Percentiles rank a stretch among this genome's conserved stretches.
Evolutionary conservation across 2,888 invertebrate genomes (phyloP).

Genomic region (Gastrophysa polygoni): DNA sequence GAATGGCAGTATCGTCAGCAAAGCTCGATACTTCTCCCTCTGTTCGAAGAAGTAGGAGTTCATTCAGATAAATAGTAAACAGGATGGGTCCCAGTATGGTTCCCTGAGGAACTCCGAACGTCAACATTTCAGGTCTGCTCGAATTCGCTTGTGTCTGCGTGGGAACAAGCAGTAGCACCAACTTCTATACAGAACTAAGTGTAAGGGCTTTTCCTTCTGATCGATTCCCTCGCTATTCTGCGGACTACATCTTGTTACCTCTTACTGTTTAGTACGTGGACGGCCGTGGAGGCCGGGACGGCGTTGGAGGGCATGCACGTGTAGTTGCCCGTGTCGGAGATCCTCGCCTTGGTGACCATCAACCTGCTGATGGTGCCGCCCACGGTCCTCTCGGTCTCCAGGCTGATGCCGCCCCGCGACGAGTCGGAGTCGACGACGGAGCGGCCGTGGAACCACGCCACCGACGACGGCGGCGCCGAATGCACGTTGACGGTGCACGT

Average conservation of each 20-base stretch:
- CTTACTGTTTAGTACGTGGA: conserved; percentile 84
- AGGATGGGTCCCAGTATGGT: too few species aligned
- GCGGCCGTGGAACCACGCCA: conserved; percentile 85
- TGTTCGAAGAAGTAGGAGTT: too few species aligned
- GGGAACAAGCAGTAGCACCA: too few species aligned
- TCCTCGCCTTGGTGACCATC: conserved; percentile 82
- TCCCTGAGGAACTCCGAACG: too few species aligned
- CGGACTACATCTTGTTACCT: neutral
- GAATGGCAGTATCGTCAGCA: too few species aligned
- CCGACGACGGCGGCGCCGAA: conserved; percentile 77
- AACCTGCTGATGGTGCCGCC: conserved; percentile 82
- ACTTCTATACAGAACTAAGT: too few species aligned
- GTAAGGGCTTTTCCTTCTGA: too few species aligned
- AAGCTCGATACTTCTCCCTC: too few species aligned
- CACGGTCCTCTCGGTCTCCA: conserved; percentile 84
- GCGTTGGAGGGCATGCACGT: conserved; percentile 87
- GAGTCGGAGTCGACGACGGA: conserved; percentile 84
- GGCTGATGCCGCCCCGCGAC: conserved; percentile 82
- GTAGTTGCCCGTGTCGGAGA: conserved; percentile 87
- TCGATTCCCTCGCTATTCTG: too few species aligned
- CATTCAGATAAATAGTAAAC: too few species aligned
- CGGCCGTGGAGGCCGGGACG: conserved; percentile 80
- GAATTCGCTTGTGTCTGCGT: too few species aligned
- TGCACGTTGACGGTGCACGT: conserved; percentile 89
- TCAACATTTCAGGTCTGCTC: too few species aligned